Evolutionary conservation across 2,888 invertebrate genomes (phyloP), one percentile per base, ranked within the genome.

Genomic region (Rapana venosa): DNA sequence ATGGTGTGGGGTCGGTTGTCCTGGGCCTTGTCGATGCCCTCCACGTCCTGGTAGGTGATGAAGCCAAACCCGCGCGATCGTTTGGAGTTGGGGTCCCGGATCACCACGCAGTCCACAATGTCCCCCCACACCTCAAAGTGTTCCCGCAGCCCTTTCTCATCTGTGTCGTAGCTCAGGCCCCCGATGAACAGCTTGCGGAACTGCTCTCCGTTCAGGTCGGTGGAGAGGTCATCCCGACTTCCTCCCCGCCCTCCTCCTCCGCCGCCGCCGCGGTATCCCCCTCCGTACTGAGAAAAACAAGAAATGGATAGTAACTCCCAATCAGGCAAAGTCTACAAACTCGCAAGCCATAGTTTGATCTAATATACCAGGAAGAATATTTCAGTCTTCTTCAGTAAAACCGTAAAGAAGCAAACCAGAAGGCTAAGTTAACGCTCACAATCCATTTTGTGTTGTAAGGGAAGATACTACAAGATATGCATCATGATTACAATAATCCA

Each of bases 41-140:
- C 97, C 13, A 98, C 98, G 92, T 98, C 97, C 4, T 98, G 98
- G 96, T 99, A 99, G 20, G 99, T 99, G 89, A 99, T 99, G 95
- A 99, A 99, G 13, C 99, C 99, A 96, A 99, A 99, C 0, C 99
- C 99, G 91, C 99, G 97, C 0, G 99, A 99, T 90, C 99, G 97
- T 88, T 93, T 94, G 4, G 94, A 93, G 30, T 92, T 90, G 35
- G 94, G 92, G 83, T 95, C 95, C 88, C 94, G 94, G 95, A 95
- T 95, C 17, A 95, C 95, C 85, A 95, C 93, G 91, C 93, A 94
- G 91, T 95, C 95, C 4, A 93, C 93, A 32, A 96, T 98, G 95
- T 98, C 98, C 36, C 99, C 99, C 98, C 98, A 99, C 97, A 99
- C 98, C 95, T 98, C 98, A 96, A 99, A 99, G 96, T 99, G 98